phyloP scores from a whole-genome alignment of 2,113 vertebrate species.

The Anoura caudifer region DNA sequence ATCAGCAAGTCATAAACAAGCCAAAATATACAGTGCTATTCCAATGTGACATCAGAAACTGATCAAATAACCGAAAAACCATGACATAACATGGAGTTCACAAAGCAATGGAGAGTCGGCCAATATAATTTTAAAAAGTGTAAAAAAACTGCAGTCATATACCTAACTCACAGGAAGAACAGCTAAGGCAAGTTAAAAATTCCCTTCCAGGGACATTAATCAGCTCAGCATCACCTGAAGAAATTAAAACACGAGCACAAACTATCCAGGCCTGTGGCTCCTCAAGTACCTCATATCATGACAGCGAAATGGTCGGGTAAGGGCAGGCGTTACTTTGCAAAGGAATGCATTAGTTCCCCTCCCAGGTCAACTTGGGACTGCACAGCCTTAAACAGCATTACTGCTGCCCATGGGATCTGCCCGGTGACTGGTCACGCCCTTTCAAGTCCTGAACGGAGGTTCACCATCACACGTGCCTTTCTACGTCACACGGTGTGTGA shows the following conservation, averaged over 20 bases:
- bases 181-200: constrained; percentile 54
- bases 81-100: not conserved
- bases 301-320: not conserved
- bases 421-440: not conserved
- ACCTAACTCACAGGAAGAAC: constrained; percentile 32
- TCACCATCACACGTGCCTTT: not conserved
- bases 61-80: constrained; percentile 5
- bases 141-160: not conserved
- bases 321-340: not conserved
- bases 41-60: constrained; percentile 36
- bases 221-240: constrained; percentile 57
- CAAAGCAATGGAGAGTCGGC: not conserved
- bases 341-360: not conserved
- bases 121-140: constrained; percentile 16
- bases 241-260: constrained; percentile 37
- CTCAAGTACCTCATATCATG: not conserved
- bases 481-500: not conserved
- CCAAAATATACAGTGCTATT: constrained; percentile 31
- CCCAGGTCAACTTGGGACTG: not conserved
- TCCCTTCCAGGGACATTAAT: not conserved
- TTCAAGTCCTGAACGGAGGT: not conserved
- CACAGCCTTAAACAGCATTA: not conserved
- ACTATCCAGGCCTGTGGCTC: not conserved
- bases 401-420: not conserved
- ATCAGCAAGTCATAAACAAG: constrained; percentile 26